A percentile compares a stretch with the other conserved stretches of the same genome.
Evolutionary conservation across 2,113 vertebrate genomes (phyloP).

Genomic region (Serinus canaria): DNA sequence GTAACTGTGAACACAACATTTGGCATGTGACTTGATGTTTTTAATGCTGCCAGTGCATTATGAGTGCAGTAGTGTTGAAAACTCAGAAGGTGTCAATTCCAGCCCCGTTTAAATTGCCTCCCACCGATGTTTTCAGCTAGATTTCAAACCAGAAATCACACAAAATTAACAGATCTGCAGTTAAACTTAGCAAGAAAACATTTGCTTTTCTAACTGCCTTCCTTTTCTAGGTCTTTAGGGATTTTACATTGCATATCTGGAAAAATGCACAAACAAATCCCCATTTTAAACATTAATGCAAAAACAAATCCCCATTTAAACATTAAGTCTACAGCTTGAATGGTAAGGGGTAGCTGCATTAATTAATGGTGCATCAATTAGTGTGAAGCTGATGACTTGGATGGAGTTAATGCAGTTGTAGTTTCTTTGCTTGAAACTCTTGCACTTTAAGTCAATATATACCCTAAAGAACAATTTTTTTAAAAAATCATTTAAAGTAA

Average conservation of each 20-base stretch:
- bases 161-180: constrained; percentile 10
- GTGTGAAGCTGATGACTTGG: not conserved
- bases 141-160: constrained; percentile 7
- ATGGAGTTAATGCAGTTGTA: not conserved
- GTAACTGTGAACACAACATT: not conserved
- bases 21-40: not conserved
- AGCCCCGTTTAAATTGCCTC: not conserved
- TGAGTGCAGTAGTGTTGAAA: not conserved
- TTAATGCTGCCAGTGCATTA: not conserved
- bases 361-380: not conserved
- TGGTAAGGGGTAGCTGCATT: not conserved
- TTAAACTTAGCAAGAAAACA: not conserved
- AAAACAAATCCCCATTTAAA: not conserved
- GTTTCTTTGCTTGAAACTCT: not conserved
- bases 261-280: constrained; percentile 44
- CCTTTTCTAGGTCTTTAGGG: constrained; percentile 27
- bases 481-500: not conserved
- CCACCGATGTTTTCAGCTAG: not conserved
- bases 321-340: not conserved
- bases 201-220: not conserved
- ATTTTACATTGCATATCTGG: not conserved
- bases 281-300: not conserved
- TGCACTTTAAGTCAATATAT: not conserved
- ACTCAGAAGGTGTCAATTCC: not conserved
- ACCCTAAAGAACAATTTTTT: not conserved